Evolutionary conservation across 2,888 invertebrate genomes (phyloP), one percentile per base, ranked within the genome.

Genomic region (Sphinx pinastri): DNA sequence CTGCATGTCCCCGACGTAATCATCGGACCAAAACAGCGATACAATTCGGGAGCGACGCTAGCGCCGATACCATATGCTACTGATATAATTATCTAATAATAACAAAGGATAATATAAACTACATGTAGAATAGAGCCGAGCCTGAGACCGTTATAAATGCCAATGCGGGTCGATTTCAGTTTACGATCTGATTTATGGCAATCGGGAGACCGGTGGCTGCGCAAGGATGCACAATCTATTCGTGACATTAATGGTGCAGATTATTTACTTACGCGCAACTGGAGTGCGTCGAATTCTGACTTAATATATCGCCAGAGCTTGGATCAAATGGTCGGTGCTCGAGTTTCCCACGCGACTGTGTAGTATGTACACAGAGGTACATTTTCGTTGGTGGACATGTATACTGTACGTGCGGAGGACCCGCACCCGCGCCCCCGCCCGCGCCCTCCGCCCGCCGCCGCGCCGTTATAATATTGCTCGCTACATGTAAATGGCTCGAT

Each of bases 171-270:
- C 78, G 80, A 81, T 84, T 78, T 81, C 80, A 74, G 80, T 77
- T 82, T 79, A 80, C 75, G 74, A 71, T 71, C 74, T 80, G 82
- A 83, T 87, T 84, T 86, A 85, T 83, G 71, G 78, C 76, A 75
- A 72, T 78, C 73, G 75, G 77, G 77, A 75, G 79, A 77, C 80
- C 77, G 77, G 81, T 80, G 80, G 79, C 78, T 79, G 78, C 73
- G 84, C 87, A 91, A 89, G 88, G 91, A 92, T 91, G 83, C 84
- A 90, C 88, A 88, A 88, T 90, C 88, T 88, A 89, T 83, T 92
- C 88, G 88, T 87, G 88, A 86, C 88, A 87, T 83, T 88, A 87
- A 85, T 84, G 79, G 79, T 78, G 81, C 78, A 82, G 83, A 87
- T 86, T 84, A 81, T 82, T 84, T 84, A 81, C 81, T 81, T 81